Evolutionary conservation across 1,140 invertebrate genomes (phyloP).

Genomic region (Papilio machaon): DNA sequence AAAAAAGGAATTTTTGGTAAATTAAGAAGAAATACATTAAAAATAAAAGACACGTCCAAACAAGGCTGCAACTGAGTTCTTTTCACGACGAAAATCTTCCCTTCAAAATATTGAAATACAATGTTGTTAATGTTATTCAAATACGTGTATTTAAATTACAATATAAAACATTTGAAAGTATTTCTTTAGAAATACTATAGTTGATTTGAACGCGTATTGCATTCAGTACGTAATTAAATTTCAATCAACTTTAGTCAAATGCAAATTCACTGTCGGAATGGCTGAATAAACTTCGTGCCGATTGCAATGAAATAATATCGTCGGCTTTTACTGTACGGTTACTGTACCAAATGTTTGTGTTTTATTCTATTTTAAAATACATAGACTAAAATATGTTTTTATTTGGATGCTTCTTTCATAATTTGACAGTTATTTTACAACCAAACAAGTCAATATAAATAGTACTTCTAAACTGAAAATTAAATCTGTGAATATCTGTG

Average conservation of each 20-base stretch:
- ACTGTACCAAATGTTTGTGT: neutral
- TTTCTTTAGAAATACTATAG: neutral
- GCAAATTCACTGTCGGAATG: constrained; percentile 3
- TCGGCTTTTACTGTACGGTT: neutral
- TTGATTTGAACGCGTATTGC: neutral
- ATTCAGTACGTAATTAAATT: constrained; percentile 22
- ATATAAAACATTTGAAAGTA: neutral
- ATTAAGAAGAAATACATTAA: no score
- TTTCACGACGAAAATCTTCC: no score
- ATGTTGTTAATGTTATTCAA: no score
- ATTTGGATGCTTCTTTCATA: no score
- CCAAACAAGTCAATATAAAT: no score
- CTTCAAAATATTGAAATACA: no score
- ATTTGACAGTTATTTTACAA: no score
- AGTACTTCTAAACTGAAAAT: neutral
- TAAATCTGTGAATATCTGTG: neutral
- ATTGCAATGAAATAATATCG: constrained; percentile 16
- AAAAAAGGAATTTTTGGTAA: no score
- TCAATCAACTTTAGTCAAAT: constrained; percentile 22
- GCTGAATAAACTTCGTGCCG: constrained; percentile 17
- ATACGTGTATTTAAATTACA: neutral
- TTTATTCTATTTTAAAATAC: neutral
- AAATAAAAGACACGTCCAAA: no score
- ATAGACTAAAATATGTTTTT: neutral
- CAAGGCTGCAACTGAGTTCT: no score